Percentiles rank a stretch among this genome's conserved stretches.
Evolutionary conservation across 2,888 invertebrate species (phyloP).

Genomic region (Clitarchus hookeri): DNA sequence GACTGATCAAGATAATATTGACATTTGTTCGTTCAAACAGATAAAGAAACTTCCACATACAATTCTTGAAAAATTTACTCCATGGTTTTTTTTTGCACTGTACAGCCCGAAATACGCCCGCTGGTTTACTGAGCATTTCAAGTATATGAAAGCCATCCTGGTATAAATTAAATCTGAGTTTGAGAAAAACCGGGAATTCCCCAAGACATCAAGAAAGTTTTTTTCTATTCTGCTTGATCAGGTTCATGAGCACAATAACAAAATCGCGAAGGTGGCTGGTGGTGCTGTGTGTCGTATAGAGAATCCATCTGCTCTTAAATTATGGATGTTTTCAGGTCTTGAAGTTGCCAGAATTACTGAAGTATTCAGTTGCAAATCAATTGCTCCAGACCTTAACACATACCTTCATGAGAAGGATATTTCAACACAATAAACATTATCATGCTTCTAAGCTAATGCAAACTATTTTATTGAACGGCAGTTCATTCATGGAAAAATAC

Average conservation of each 20-base stretch:
- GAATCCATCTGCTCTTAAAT: background rate
- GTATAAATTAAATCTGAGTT: background rate
- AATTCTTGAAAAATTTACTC: background rate
- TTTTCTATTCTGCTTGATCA: background rate
- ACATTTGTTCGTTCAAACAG: conserved; percentile 4
- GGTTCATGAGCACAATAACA: background rate
- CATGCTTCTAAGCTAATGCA: conserved; percentile 18
- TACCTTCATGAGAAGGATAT: conserved; percentile 11
- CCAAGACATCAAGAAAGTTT: conserved; percentile 20
- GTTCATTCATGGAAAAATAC: background rate
- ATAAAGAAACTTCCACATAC: conserved; percentile 11
- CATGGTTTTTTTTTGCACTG: background rate
- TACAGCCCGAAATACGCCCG: too few relatives aligned
- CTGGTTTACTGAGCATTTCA: background rate
- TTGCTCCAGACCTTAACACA: background rate
- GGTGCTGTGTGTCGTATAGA: background rate
- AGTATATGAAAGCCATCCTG: background rate
- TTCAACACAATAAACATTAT: background rate
- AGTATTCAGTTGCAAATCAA: background rate
- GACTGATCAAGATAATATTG: background rate
- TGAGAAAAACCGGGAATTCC: conserved; percentile 1
- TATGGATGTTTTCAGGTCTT: background rate
- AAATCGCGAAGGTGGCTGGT: conserved; percentile 11
- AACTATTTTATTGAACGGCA: background rate
- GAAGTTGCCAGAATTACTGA: background rate